Percentiles rank a stretch among this genome's conserved stretches.
phyloP scores from a whole-genome alignment of 2,888 invertebrate species.

The Drosophila mulleri region DNA sequence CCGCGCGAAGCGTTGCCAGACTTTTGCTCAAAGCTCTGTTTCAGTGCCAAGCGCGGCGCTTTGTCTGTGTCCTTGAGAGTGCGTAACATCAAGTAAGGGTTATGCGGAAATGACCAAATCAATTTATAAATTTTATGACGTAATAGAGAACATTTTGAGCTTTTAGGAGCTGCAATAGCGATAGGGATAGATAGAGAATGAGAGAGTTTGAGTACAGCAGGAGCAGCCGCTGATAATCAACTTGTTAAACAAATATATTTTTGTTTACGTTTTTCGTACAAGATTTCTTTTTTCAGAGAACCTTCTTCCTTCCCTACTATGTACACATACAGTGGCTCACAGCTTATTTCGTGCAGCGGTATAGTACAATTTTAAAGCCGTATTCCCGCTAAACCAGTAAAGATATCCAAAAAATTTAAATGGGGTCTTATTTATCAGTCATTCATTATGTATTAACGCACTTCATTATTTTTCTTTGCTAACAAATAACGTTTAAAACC shows the following conservation, averaged over 20 bases:
- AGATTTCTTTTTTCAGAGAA: constrained; percentile 5
- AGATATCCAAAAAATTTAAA: no score
- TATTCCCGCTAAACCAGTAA: no score
- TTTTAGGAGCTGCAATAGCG: neutral
- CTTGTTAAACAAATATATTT: constrained; percentile 37
- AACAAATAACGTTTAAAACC: no score
- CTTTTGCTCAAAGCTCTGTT: constrained; percentile 1
- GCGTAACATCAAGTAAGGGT: constrained; percentile 1
- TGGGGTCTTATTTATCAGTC: no score
- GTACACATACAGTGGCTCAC: no score
- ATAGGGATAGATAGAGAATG: neutral
- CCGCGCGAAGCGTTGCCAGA: constrained; percentile 53
- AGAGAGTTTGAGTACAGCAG: neutral
- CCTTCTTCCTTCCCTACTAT: constrained; percentile 20
- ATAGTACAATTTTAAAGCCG: no score
- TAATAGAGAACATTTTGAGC: constrained; percentile 33
- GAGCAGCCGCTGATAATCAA: neutral
- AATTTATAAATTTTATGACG: constrained; percentile 56
- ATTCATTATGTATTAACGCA: no score
- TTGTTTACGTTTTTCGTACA: constrained; percentile 57
- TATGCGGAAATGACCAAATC: neutral
- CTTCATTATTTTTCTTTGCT: no score
- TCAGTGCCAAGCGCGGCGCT: constrained; percentile 22
- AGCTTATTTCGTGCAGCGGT: no score
- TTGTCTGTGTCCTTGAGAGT: constrained; percentile 51